Conservation (phyloP, 1,140 invertebrate genomes). For the Neomicropteryx cornuta region DNA sequence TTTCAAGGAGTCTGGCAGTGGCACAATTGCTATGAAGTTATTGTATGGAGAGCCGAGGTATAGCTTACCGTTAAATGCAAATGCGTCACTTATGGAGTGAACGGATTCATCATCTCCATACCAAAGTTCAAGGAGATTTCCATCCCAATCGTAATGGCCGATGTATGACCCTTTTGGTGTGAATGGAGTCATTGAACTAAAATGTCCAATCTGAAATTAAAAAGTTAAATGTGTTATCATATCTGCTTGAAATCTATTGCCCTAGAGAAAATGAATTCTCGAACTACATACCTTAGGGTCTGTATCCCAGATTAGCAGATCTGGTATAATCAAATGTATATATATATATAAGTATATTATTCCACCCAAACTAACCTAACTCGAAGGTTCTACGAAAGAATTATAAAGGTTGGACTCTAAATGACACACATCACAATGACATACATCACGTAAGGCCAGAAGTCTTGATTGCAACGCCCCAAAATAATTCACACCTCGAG, state of each 20-base stretch:
- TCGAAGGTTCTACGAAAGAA: constrained; percentile 3
- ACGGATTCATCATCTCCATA: constrained; percentile 41
- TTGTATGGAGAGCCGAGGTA: constrained; percentile 55
- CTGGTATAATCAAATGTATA: constrained; percentile 1
- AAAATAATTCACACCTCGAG: too few relatives aligned
- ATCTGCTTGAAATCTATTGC: constrained; percentile 4
- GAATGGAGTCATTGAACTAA: constrained; percentile 21
- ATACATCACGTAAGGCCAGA: too few relatives aligned
- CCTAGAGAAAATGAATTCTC: not conserved
- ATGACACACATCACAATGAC: too few relatives aligned
- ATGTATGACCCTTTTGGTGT: constrained; percentile 31
- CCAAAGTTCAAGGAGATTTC: constrained; percentile 51
- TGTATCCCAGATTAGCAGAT: constrained; percentile 4
- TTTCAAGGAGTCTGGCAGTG: constrained; percentile 36
- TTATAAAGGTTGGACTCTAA: too few relatives aligned
- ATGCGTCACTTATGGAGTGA: constrained; percentile 44
- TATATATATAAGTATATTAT: constrained; percentile 1
- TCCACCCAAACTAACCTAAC: constrained; percentile 4
- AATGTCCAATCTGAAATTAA: constrained; percentile 40
- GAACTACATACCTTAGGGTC: not conserved
- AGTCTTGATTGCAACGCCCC: too few relatives aligned
- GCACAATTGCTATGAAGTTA: constrained; percentile 49
- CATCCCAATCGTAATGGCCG: constrained; percentile 51
- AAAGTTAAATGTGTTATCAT: constrained; percentile 7
- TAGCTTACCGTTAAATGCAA: constrained; percentile 42